These are phyloP conservation scores for Hydractinia echinata DNA, from an alignment of 30 jellyfish, hydroid and myxozoan species.

Conservation along the genomic window DNA sequence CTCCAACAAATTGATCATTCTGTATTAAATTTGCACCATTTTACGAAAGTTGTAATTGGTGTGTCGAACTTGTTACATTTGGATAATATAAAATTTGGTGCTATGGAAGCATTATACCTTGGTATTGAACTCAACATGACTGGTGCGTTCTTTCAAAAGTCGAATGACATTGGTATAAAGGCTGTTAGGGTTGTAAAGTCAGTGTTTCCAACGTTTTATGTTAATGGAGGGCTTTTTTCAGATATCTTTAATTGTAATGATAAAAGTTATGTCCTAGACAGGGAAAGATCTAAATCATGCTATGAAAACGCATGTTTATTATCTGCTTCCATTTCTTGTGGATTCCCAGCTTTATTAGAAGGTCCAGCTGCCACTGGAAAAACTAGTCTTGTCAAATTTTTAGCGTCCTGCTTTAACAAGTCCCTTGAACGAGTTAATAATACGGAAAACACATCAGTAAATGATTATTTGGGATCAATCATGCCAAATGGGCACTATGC, in stretches of 20 bases:
- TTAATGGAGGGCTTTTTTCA: background rate
- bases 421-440: constrained; percentile 8
- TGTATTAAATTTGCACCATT: background rate
- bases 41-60: background rate
- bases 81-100: background rate
- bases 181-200: background rate
- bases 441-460: constrained; percentile 17
- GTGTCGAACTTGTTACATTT: background rate
- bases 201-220: background rate
- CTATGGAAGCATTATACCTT: background rate
- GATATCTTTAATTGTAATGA: background rate
- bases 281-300: background rate
- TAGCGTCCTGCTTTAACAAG: background rate
- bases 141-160: background rate
- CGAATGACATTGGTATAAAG: background rate
- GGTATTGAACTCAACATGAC: background rate
- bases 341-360: constrained; percentile 2
- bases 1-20: background rate
- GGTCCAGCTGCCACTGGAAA: constrained; percentile 31
- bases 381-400: constrained; percentile 9
- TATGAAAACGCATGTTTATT: background rate
- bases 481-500: constrained; percentile 1
- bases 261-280: background rate
- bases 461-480: constrained; percentile 7
- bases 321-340: background rate